Evolutionary conservation across 2,888 invertebrate genomes (phyloP), one percentile per base, ranked within the genome.

Genomic region (Drosophila stalkeri): DNA sequence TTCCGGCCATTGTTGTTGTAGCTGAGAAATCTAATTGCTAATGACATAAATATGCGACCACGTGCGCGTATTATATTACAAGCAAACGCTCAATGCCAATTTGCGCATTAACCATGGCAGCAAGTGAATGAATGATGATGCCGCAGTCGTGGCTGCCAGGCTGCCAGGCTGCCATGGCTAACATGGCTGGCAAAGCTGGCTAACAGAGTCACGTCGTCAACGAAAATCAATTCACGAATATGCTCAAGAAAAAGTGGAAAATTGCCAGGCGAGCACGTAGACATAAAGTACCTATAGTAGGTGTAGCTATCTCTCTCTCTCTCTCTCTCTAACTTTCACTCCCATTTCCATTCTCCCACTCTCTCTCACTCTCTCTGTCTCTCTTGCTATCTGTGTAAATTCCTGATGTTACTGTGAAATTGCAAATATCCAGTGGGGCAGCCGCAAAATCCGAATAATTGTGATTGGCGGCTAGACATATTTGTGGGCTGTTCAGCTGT

Each of bases 21-120:
- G 20, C 3, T 54, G 1, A 46, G 73, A 44, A 20, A 69, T 66
- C 57, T 81, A 73, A 88, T 85, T 86, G 81, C 66, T 71, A 81
- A 74, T 75, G 81, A 62, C 88, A 81, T 73, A 80, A 80, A 77
- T 72, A 81, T 70, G 69, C 73, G 62, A 56, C 72, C 81, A 83
- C 75, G 78, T 76, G 86, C 72, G 56, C 73, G 44, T 57, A 44
- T 44, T 57, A 44, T 75, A 78, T 84, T 82, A 82, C 86, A 81
- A 70, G 72, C 79, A 83, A 70, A 66, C 76, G 69, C 47, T 69
- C 65, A 84, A 72, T 73, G 73, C 60, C 86, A 75, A 81, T 81
- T 84, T 89, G 66, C 82, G 49, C 83, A 87, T 89, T 87, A 85
- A 68, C 75, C 87, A 83, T 81, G 83, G 73, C 82, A 70, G 52